Base-by-base conservation (phyloP, 2,113 vertebrate genomes). In the Prionailurus bengalensis region DNA sequence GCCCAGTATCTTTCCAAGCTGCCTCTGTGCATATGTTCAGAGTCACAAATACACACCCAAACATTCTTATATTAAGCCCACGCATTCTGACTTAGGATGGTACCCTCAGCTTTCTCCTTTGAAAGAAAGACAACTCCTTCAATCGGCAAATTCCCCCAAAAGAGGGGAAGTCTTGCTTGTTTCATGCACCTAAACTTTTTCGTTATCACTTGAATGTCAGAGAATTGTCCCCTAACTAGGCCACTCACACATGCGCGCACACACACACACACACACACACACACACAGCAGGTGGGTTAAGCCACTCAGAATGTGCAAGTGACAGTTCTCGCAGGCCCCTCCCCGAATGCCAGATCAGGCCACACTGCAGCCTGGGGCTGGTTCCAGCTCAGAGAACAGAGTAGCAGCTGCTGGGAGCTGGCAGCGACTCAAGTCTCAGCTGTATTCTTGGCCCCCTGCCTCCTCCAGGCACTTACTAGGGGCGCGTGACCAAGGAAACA, bases 371-470 rank as follows among this genome's bases (percentile, higher is more conserved):
- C 70, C 90, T 29, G 80, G 74, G 79, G 90, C 36, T 4, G 4
- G 31, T 94, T 92, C 90, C 93, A 92, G 94, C 87, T 95, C 94
- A 55, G 84, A 97, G 92, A 90, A 97, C 97, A 97, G 88, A 91
- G 96, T 1, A 58, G 97, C 97, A 98, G 98, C 98, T 98, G 98
- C 97, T 76, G 88, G 39, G 71, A 82, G 31, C n/a, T 98, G 98
- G 97, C 97, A 10, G 81, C 45, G 0, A 66, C 45, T 83, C 95
- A 95, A 96, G 95, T 89, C 95, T 97, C 97, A 96, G 97, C 97
- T 97, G 95, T 90, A 94, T 83, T 94, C 95, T 96, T 97, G 98
- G 97, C 95, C 76, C 84, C 73, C 95, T 96, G 98, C 98, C 97
- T 94, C 87, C 90, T 88, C 79, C 88, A 76, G 53, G 95, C 92